Percentiles rank a stretch among this genome's conserved stretches.
phyloP scores from a whole-genome alignment of 2,113 vertebrate genomes.

The Ptilorrhoa leucosticta region DNA sequence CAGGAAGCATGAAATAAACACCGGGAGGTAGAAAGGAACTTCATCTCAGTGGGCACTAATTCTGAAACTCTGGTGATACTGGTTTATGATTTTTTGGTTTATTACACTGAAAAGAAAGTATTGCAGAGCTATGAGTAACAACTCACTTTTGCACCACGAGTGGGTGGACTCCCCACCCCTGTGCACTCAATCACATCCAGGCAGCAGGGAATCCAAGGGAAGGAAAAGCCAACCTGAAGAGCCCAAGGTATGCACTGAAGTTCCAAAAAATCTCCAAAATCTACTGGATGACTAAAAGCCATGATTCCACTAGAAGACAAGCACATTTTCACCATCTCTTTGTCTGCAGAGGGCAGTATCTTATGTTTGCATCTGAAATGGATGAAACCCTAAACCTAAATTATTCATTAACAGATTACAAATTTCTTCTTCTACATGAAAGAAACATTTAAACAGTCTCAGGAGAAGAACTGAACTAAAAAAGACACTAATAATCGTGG shows the following conservation, averaged over 20 bases:
- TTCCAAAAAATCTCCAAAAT: not conserved
- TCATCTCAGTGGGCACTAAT: not conserved
- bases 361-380: not conserved
- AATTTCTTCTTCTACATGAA: not conserved
- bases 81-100: not conserved
- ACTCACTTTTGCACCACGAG: not conserved
- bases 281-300: not conserved
- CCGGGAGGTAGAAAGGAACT: not conserved
- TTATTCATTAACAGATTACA: slow-evolving; percentile 25
- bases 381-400: slow-evolving; percentile 1
- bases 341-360: slow-evolving; percentile 49
- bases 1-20: not conserved
- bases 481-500: not conserved
- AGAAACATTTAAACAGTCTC: not conserved
- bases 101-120: not conserved
- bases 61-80: not conserved
- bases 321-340: not conserved
- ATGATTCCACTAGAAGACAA: not conserved
- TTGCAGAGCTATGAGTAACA: not conserved
- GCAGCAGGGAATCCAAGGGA: not conserved
- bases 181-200: not conserved
- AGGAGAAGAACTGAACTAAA: not conserved
- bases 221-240: not conserved
- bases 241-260: not conserved
- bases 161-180: not conserved